Base-by-base conservation (phyloP, 2,888 invertebrate genomes). In the Trypoxylon attenuatum region DNA sequence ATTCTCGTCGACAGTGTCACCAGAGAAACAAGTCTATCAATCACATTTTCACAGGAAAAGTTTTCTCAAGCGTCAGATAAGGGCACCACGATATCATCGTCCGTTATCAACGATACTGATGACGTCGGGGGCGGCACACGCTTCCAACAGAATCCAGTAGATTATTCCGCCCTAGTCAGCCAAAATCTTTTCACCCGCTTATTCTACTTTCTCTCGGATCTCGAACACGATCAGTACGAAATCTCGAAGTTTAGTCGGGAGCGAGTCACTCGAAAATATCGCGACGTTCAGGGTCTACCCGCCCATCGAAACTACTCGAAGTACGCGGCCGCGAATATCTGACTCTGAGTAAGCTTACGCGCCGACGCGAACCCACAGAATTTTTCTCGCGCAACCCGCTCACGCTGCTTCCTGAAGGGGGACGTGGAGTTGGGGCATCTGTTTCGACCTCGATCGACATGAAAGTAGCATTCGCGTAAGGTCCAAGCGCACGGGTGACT, bases 351-450 rank as follows among this genome's bases (percentile, higher is more conserved):
- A 13, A 19, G 46, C 52, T 39, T 49, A 55, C 71, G 65, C 74
- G 74, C 74, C 72, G 63, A 59, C 76, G 72, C 62, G 62, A 18
- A 16, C 50, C 53, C 46, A 49, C 62, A 41, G 42, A 47, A 47
- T 1, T 42, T 33, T 33, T 45, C 33, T 33, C 59, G 64, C 64
- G 68, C 71, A 57, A 47, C 69, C 56, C 64, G 56, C 23, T 55
- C 54, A 50, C 56, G 62, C 52, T 56, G 43, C 61, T 38, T 66
- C 55, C 60, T 47, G 49, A 50, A 45, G 59, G 38, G 51, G 21
- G 10, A 43, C 39, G 69, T 68, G 55, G 5, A 33, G n/a, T 4
- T 6, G 33, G n/a, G 8, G 8, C 10, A n/a, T n/a, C n/a, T n/a
- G n/a, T n/a, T n/a, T n/a, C n/a, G 33, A 1, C 33, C 33, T 33